Percentiles rank a stretch among this genome's conserved stretches.
phyloP scores from a whole-genome alignment of 2,113 vertebrate species.

The Xiphorhynchus elegans region DNA sequence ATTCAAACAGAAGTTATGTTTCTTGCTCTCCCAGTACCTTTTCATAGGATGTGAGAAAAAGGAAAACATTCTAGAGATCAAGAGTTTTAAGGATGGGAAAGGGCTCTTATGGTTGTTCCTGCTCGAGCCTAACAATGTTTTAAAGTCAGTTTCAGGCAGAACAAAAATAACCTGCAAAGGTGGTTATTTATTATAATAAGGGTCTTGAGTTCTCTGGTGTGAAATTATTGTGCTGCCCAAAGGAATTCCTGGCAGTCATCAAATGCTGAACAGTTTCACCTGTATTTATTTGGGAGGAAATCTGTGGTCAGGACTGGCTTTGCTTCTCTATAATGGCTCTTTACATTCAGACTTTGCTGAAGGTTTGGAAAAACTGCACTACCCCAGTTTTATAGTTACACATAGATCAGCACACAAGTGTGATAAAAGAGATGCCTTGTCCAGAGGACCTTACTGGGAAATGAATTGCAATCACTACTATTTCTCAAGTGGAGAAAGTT shows the following conservation, averaged over 20 bases:
- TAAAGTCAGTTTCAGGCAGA: neutral
- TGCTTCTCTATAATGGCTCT: conserved; percentile 15
- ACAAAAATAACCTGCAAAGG: conserved; percentile 6
- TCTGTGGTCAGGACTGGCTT: conserved; percentile 10
- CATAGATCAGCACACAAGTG: neutral
- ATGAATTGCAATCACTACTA: neutral
- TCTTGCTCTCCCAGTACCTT: neutral
- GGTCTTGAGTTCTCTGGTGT: neutral
- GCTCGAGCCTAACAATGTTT: neutral
- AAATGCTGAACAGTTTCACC: conserved; percentile 19
- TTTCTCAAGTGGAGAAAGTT: neutral
- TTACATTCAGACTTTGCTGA: conserved; percentile 1
- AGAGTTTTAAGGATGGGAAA: neutral
- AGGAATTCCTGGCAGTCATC: neutral
- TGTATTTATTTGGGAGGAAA: conserved; percentile 46
- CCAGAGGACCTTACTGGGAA: neutral
- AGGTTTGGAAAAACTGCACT: neutral
- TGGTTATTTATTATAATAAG: neutral
- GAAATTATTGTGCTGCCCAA: conserved; percentile 25
- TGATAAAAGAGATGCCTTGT: neutral
- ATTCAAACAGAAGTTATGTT: neutral
- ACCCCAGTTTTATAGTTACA: neutral
- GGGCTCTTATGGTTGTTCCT: neutral
- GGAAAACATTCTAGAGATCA: neutral
- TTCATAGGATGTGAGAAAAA: neutral